Base-by-base conservation (phyloP, 1,140 invertebrate genomes). In the Colletes gigas region DNA sequence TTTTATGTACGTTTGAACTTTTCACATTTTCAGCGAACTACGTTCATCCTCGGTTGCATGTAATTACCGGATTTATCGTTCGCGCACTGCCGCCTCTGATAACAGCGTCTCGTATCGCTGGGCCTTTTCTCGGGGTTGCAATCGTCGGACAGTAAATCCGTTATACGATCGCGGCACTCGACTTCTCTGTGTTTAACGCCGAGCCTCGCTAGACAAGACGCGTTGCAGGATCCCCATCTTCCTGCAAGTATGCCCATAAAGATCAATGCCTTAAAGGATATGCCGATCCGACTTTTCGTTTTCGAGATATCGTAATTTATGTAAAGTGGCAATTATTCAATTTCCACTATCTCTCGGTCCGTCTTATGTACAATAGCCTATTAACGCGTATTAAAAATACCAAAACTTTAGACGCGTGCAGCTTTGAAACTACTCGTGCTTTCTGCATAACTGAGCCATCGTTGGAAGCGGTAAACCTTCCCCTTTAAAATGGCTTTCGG, bases 181-280 rank as follows among this genome's bases (percentile, higher is more conserved):
- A 92, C 87, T 60, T 88, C 83, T 19, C 91, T 85, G 8, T 63
- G 79, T 62, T 91, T 92, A 17, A 90, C 60, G 10, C 91, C 91
- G 19, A 83, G 81, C 72, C 88, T 92, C 6, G 63, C n/a, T 12
- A 78, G 65, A 19, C 91, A 92, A 10, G 87, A 91, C 19, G 91
- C 89, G 59, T 92, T 91, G 69, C 91, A 92, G 8, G 82, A 66
- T 54, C 86, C 87, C 91, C 91, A 92, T 78, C 87, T 91, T 52
- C 88, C 91, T 92, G 60, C 14, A 85, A 80, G 55, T n/a, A 69
- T 50, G 21, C 1, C 12, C 52, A 67, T 50, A 59, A 72, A 60
- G 41, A 60, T 39, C 7, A 6, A 50, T 17, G 19, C 52, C 54
- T 54, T 54, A 54, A 54, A 12, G 52, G 14, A 12, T 54, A 30